A percentile compares a stretch with the other conserved stretches of the same genome.
These are phyloP conservation scores for Octopus bimaculoides DNA, from an alignment of 1,140 invertebrate species.

Conservation along the genomic window DNA sequence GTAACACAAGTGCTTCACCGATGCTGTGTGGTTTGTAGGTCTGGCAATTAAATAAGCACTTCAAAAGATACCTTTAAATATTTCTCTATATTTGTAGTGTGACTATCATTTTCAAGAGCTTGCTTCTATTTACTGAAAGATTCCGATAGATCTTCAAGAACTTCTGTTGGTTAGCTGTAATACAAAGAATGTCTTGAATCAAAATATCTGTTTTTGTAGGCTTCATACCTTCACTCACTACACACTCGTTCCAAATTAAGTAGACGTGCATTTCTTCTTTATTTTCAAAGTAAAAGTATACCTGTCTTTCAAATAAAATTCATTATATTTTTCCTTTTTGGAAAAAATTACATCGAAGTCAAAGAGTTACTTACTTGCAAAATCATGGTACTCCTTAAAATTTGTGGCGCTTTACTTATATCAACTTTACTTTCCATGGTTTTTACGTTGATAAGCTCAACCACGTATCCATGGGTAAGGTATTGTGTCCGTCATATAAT, in stretches of 20 bases:
- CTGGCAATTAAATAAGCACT: neutral
- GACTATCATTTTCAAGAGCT: neutral
- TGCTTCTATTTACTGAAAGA: neutral
- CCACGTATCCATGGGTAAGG: neutral
- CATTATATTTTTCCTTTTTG: neutral
- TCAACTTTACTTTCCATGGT: neutral
- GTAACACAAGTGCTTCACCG: neutral
- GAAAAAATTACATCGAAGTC: neutral
- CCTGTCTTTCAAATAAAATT: neutral
- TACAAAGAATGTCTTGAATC: neutral
- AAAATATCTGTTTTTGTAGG: neutral
- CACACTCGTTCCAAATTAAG: neutral
- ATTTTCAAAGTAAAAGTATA: neutral
- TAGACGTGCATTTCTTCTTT: neutral
- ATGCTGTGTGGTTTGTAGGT: neutral
- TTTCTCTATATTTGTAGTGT: neutral
- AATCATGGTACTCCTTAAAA: neutral
- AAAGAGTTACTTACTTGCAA: neutral
- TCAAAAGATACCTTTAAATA: neutral
- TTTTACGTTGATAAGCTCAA: neutral
- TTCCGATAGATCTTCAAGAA: neutral
- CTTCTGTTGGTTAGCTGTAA: neutral
- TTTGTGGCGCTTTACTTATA: neutral
- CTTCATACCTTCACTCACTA: constrained; percentile 1
- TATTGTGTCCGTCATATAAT: neutral